Evolutionary conservation across 2,113 vertebrate species (phyloP).

Genomic region (Pollachius pollachius): DNA sequence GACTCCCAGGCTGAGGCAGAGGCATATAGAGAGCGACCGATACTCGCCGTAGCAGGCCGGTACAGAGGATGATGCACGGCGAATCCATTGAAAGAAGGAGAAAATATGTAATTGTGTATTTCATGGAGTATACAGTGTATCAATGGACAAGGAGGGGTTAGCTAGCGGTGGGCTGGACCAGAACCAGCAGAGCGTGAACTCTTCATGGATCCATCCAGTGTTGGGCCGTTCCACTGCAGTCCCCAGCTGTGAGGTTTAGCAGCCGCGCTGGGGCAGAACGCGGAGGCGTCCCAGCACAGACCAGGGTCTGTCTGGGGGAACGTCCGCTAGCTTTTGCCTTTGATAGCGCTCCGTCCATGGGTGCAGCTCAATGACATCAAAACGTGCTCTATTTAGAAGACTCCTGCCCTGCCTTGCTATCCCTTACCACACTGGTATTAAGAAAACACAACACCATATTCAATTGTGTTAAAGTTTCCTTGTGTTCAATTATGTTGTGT

Average conservation of each 20-base stretch:
- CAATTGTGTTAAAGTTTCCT: too few relatives aligned
- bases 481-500: too few relatives aligned
- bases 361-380: not conserved
- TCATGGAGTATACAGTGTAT: too few relatives aligned
- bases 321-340: not conserved
- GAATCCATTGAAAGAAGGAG: not conserved
- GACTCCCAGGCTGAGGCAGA: conserved; percentile 46
- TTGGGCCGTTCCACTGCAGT: too few relatives aligned
- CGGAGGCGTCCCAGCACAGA: too few relatives aligned
- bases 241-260: too few relatives aligned
- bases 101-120: not conserved
- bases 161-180: too few relatives aligned
- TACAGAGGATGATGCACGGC: not conserved
- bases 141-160: too few relatives aligned
- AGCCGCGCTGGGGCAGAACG: too few relatives aligned
- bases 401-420: conserved; percentile 60
- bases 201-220: not conserved
- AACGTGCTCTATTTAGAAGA: conserved; percentile 33
- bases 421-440: conserved; percentile 24
- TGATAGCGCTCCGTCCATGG: not conserved
- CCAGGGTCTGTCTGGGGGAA: too few relatives aligned
- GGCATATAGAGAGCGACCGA: not conserved
- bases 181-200: not conserved
- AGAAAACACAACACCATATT: not conserved
- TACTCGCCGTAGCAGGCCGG: not conserved